phyloP scores from a whole-genome alignment of 2,113 vertebrate species.

The Nerophis ophidion region DNA sequence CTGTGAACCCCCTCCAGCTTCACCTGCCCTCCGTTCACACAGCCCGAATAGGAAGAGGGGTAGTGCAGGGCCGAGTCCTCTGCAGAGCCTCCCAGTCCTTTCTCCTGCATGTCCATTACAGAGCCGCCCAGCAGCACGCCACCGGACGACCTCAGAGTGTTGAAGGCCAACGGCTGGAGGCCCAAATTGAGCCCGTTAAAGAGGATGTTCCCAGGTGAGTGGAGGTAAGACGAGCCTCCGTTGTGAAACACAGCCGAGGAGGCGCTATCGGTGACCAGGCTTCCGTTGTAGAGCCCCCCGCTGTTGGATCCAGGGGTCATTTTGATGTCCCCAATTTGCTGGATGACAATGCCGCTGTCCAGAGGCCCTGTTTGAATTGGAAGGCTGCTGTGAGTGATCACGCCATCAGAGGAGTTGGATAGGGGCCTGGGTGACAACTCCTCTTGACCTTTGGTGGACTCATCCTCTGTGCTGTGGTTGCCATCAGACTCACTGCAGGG shows the following conservation, averaged over 20 bases:
- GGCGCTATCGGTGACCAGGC: slow-evolving; percentile 80
- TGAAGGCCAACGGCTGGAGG: slow-evolving; percentile 83
- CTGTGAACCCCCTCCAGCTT: slow-evolving; percentile 85
- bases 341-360: slow-evolving; percentile 89
- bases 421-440: slow-evolving; percentile 91
- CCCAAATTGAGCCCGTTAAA: slow-evolving; percentile 92
- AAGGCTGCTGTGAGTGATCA: slow-evolving; percentile 73
- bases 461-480: slow-evolving; percentile 98
- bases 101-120: slow-evolving; percentile 82
- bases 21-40: slow-evolving; percentile 81
- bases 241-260: slow-evolving; percentile 89
- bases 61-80: slow-evolving; percentile 75
- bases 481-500: slow-evolving; percentile 88
- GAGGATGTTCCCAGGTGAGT: slow-evolving; percentile 88
- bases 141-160: slow-evolving; percentile 78
- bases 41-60: slow-evolving; percentile 76
- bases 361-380: slow-evolving; percentile 76
- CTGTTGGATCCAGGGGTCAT: slow-evolving; percentile 81
- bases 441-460: slow-evolving; percentile 96
- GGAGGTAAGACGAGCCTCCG: slow-evolving; percentile 86
- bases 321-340: slow-evolving; percentile 94
- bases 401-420: slow-evolving; percentile 80
- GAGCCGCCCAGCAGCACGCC: slow-evolving; percentile 76
- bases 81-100: slow-evolving; percentile 77
- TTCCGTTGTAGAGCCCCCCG: slow-evolving; percentile 84